Conservation (phyloP, 2,888 invertebrate species). For the Luperina nickerlii region DNA sequence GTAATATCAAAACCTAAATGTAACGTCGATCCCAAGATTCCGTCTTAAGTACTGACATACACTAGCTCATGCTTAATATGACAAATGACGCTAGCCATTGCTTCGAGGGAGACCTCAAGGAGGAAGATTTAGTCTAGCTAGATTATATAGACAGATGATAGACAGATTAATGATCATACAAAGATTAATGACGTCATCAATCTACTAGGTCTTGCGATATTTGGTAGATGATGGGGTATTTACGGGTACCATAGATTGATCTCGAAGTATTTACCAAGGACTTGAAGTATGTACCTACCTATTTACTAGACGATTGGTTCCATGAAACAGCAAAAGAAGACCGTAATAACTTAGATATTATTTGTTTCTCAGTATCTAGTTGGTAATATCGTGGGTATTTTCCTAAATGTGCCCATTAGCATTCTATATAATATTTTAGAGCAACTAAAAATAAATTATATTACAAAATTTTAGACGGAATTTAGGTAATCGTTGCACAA, state of each 20-base stretch:
- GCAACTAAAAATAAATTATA: too few relatives aligned
- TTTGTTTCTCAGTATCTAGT: too few relatives aligned
- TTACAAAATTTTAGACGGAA: too few relatives aligned
- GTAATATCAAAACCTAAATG: background rate
- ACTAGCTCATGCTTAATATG: slow-evolving; percentile 54
- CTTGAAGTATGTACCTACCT: background rate
- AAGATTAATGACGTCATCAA: slow-evolving; percentile 57
- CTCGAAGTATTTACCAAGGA: background rate
- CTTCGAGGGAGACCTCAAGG: slow-evolving; percentile 32
- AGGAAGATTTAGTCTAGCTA: slow-evolving; percentile 41
- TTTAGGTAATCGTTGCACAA: background rate
- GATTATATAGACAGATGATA: slow-evolving; percentile 61
- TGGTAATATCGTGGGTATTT: background rate
- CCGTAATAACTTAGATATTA: too few relatives aligned
- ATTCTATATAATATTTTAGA: too few relatives aligned
- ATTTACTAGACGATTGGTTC: background rate
- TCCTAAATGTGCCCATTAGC: background rate
- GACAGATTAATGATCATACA: slow-evolving; percentile 56
- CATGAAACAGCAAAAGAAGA: too few relatives aligned
- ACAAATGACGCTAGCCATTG: slow-evolving; percentile 52
- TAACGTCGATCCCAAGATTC: background rate
- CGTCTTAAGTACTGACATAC: slow-evolving; percentile 33
- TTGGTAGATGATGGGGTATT: slow-evolving; percentile 13
- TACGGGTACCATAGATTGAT: background rate
- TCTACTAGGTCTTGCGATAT: slow-evolving; percentile 29